Evolutionary conservation across 2,888 invertebrate genomes (phyloP), one percentile per base, ranked within the genome.

Genomic region (Chorisops tibialis): DNA sequence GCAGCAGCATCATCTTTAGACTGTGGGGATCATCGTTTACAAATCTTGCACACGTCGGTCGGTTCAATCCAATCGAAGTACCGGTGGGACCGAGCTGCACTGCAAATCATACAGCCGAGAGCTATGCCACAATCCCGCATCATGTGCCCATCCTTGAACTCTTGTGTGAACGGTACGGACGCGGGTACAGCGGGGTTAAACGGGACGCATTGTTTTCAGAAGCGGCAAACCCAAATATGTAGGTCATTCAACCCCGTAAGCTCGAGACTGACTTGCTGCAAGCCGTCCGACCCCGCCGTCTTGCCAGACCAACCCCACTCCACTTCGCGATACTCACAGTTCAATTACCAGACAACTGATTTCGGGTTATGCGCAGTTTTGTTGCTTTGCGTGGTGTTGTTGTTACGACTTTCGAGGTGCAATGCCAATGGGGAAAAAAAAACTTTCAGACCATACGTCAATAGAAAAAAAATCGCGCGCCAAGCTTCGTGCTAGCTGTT

Each of bases 211-310:
- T 21, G 18, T 30, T 21, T 39, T 45, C 19, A 19, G 7, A n/a
- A 30, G 18, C 30, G 43, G 18, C 43, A 16, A 56, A 45, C 56
- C 43, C 56, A 56, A 56, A 56, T 56, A 56, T 51, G 43, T 61
- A 51, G 60, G 60, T 61, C 60, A 61, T 61, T 61, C 60, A 61
- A 61, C 60, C 60, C 60, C 37, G 22, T 61, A 50, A 45, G 45
- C 50, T 50, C 51, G 14, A 16, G 35, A 18, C 39, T 19, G 9
- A 21, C 35, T 38, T 16, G 51, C 41, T 35, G 48, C 56, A 19
- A 22, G 24, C n/a, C 14, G n/a, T n/a, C 14, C 49, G 52, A 14
- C 41, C 45, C 43, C 56, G 21, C 43, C 56, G 30, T 18, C 43
- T n/a, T n/a, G n/a, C 56, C 56, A 56, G 56, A 56, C 56, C 9